Percentiles rank a stretch among this genome's conserved stretches.
phyloP scores from a whole-genome alignment of 2,797 vertebrate genomes.

The Bradypodion ventrale region DNA sequence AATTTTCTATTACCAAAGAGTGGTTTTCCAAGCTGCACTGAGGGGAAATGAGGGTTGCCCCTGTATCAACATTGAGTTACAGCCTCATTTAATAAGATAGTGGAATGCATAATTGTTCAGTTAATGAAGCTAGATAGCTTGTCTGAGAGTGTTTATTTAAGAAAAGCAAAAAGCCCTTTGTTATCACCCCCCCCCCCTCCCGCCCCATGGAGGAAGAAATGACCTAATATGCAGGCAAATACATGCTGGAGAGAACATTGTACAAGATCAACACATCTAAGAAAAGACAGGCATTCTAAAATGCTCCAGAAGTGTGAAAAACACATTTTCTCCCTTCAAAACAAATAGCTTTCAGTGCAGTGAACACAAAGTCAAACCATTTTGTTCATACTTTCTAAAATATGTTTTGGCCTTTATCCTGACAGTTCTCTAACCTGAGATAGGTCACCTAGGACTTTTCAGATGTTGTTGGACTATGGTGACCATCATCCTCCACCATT shows the following conservation, averaged over 20 bases:
- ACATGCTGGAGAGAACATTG: not conserved
- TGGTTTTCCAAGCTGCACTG: not conserved
- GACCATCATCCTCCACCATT: not conserved
- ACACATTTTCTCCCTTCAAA: not conserved
- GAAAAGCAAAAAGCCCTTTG: not conserved
- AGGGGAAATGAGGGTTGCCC: not conserved
- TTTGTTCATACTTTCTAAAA: not conserved
- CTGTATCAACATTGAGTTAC: no score
- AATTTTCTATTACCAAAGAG: no score
- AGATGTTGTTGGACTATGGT: not conserved
- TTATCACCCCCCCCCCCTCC: no score
- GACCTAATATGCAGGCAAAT: not conserved
- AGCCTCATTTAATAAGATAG: not conserved
- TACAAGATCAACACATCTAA: not conserved
- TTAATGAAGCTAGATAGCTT: not conserved
- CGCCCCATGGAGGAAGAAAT: not conserved
- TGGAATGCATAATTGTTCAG: not conserved
- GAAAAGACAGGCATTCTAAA: not conserved
- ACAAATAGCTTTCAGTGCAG: not conserved
- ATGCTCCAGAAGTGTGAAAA: not conserved
- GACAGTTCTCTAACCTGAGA: not conserved
- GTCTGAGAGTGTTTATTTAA: not conserved
- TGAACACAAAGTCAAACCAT: not conserved
- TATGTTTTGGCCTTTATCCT: not conserved
- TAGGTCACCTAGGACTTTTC: not conserved